Percentiles rank a stretch among this genome's conserved stretches.
phyloP scores from a whole-genome alignment of 30 jellyfish, hydroid and myxozoan species.

The Sanderia malayensis region DNA sequence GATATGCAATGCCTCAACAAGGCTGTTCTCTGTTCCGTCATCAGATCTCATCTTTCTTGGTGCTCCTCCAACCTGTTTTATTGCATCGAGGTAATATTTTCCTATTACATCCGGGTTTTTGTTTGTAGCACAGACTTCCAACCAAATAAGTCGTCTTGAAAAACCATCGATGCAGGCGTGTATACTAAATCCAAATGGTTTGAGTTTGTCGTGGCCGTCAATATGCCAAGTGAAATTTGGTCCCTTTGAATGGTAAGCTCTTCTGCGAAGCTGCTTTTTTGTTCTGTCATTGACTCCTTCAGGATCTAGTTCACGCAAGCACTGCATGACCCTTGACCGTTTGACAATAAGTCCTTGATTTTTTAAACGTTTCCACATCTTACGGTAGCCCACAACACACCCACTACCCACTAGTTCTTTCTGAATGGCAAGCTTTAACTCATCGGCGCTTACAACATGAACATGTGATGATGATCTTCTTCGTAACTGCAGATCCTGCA shows the following conservation, averaged over 20 bases:
- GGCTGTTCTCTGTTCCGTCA: conserved; percentile 66
- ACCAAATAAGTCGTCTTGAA: conserved; percentile 65
- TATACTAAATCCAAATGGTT: conserved; percentile 52
- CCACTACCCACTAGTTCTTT: conserved; percentile 53
- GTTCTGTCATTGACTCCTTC: conserved; percentile 45
- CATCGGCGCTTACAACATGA: conserved; percentile 21
- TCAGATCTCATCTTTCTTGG: conserved; percentile 53
- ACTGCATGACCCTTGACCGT: conserved; percentile 28
- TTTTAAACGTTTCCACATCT: conserved; percentile 23
- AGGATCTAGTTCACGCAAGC: conserved; percentile 42
- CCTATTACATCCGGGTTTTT: conserved; percentile 51
- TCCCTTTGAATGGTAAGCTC: conserved; percentile 47
- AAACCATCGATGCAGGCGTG: conserved; percentile 74
- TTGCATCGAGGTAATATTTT: conserved; percentile 50
- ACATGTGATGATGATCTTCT: conserved; percentile 20
- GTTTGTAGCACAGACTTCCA: conserved; percentile 43
- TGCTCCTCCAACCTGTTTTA: conserved; percentile 41
- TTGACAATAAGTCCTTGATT: conserved; percentile 25
- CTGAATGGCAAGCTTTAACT: conserved; percentile 19
- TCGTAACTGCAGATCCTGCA: conserved; percentile 21
- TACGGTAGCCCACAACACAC: conserved; percentile 39
- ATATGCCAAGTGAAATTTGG: conserved; percentile 65
- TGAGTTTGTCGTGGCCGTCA: conserved; percentile 61
- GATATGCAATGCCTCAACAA: conserved; percentile 43
- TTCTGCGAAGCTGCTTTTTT: conserved; percentile 31